A percentile compares a stretch with the other conserved stretches of the same genome.
phyloP scores from a whole-genome alignment of 2,888 invertebrate species.

The Luperina nickerlii region DNA sequence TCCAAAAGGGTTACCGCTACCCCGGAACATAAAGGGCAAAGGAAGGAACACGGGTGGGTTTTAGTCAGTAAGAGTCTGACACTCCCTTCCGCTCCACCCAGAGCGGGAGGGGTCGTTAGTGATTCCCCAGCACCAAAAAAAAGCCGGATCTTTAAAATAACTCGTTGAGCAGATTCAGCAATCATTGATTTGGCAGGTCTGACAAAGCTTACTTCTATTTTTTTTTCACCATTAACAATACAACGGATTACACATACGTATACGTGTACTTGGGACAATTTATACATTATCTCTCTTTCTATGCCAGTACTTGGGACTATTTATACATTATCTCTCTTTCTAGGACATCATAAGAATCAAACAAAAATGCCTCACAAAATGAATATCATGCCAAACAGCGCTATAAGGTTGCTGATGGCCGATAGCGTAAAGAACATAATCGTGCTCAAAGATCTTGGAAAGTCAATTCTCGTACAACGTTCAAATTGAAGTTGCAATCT shows the following conservation, averaged over 20 bases:
- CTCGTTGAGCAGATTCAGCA: not conserved
- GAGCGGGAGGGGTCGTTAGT: no score
- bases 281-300: no score
- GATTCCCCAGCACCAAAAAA: no score
- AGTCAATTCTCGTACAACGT: not conserved
- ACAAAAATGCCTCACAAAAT: not conserved
- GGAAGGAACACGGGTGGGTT: no score
- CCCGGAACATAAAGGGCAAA: no score
- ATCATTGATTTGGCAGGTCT: not conserved
- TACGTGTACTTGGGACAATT: no score
- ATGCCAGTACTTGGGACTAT: no score
- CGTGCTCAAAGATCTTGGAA: constrained; percentile 85
- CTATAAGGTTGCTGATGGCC: constrained; percentile 77
- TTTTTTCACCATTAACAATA: not conserved
- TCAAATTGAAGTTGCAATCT: no score
- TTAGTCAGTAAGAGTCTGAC: no score
- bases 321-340: not conserved
- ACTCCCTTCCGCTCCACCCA: no score
- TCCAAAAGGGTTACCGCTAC: no score
- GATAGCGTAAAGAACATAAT: constrained; percentile 86
- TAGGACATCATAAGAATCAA: not conserved
- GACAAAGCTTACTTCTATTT: not conserved
- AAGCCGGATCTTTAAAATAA: not conserved
- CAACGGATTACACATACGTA: no score
- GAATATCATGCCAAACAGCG: not conserved